Evolutionary conservation across 1,140 invertebrate species (phyloP).

Genomic region (Colletes latitarsis): DNA sequence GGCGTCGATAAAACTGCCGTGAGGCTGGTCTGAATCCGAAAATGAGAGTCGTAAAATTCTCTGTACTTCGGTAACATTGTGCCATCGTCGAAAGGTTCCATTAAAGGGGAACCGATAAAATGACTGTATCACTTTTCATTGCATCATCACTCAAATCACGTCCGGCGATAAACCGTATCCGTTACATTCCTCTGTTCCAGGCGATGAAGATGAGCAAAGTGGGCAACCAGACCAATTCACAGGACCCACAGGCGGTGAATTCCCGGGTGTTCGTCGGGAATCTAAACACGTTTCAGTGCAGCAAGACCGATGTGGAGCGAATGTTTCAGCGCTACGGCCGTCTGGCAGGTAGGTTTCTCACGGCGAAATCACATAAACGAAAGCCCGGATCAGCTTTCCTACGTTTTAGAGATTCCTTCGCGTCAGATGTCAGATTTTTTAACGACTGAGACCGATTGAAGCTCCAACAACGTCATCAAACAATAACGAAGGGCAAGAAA

Average conservation of each 20-base stretch:
- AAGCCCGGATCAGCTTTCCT: slow-evolving; percentile 7
- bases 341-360: slow-evolving; percentile 85
- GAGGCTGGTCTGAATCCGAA: not conserved
- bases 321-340: slow-evolving; percentile 93
- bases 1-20: not conserved
- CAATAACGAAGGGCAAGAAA: not conserved
- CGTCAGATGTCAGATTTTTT: slow-evolving; percentile 18
- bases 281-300: slow-evolving; percentile 94
- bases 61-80: not conserved
- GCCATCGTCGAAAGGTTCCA: not conserved
- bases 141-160: slow-evolving; percentile 41
- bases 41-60: slow-evolving; percentile 22
- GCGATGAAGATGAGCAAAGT: slow-evolving; percentile 91
- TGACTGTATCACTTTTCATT: slow-evolving; percentile 36
- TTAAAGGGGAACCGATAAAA: slow-evolving; percentile 1
- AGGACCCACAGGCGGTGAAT: slow-evolving; percentile 93
- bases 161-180: slow-evolving; percentile 30
- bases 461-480: not conserved
- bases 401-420: slow-evolving; percentile 19
- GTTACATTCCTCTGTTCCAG: slow-evolving; percentile 69
- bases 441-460: not conserved
- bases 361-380: slow-evolving; percentile 38
- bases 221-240: slow-evolving; percentile 93
- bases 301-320: slow-evolving; percentile 92
- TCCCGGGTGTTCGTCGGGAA: slow-evolving; percentile 94